A percentile compares a stretch with the other conserved stretches of the same genome.
Conservation (phyloP, 2,797 vertebrate genomes). For the Peromyscus nudipes region DNA sequence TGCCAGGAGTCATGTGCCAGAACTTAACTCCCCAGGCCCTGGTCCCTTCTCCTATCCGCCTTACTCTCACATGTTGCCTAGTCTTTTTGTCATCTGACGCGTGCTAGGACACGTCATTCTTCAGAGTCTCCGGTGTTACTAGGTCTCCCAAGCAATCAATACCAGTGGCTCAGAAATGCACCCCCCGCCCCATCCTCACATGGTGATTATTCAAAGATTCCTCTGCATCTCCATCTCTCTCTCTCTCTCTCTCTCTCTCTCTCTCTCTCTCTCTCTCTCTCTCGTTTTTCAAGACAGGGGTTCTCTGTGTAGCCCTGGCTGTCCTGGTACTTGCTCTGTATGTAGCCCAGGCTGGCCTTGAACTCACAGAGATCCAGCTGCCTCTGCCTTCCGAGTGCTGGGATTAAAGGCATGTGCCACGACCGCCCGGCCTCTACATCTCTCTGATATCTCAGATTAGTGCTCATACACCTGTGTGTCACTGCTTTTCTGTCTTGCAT, state of each 20-base stretch:
- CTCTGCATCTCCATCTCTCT: background rate
- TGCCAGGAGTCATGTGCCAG: background rate
- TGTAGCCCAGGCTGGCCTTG: background rate
- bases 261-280: background rate
- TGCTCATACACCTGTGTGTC: background rate
- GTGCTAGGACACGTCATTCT: background rate
- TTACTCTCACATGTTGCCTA: background rate
- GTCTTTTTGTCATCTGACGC: background rate
- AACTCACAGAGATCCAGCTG: background rate
- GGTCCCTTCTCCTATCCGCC: background rate
- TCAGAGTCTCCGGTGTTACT: background rate
- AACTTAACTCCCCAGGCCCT: background rate
- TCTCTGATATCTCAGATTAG: background rate
- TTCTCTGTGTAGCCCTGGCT: background rate
- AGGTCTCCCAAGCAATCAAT: background rate
- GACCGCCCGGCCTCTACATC: background rate
- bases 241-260: background rate
- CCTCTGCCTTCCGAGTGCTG: background rate
- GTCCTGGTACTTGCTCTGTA: background rate
- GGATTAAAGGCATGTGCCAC: background rate
- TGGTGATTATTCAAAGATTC: background rate
- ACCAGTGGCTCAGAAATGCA: background rate
- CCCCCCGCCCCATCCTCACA: background rate
- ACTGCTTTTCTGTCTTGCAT: background rate
- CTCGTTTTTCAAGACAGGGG: background rate